Percentiles rank a stretch among this genome's conserved stretches.
Evolutionary conservation across 1,140 invertebrate genomes (phyloP).

Genomic region (Sesamia nonagrioides): DNA sequence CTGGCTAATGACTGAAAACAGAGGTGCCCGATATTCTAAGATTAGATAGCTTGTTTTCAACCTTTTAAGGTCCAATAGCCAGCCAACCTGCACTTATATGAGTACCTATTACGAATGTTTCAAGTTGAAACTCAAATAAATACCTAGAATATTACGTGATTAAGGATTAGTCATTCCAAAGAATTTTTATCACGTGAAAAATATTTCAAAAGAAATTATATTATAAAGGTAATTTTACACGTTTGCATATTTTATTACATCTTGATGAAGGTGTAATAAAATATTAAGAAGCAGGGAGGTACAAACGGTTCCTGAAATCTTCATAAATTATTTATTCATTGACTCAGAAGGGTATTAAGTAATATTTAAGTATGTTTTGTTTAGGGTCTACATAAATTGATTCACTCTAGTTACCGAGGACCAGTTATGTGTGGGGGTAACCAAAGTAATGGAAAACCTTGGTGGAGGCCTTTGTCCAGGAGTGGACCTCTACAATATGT

Average conservation of each 20-base stretch:
- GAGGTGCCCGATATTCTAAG: not conserved
- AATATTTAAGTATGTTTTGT: not conserved
- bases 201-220: too few species aligned
- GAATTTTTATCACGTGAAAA: too few species aligned
- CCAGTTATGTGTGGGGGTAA: too few species aligned
- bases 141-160: not conserved
- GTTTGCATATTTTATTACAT: too few species aligned
- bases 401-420: not conserved
- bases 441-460: too few species aligned
- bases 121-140: not conserved
- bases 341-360: not conserved
- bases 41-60: conserved; percentile 14
- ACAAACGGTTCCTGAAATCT: too few species aligned
- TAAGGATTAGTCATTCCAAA: too few species aligned
- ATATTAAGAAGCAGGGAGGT: not conserved
- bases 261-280: too few species aligned
- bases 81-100: not conserved
- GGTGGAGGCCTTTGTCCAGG: too few species aligned
- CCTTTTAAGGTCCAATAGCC: not conserved
- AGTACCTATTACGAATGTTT: not conserved
- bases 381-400: not conserved
- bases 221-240: too few species aligned
- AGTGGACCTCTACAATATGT: too few species aligned
- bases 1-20: not conserved
- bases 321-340: conserved; percentile 1